Percentiles rank a stretch among this genome's conserved stretches.
Conservation (phyloP, 2,797 vertebrate genomes). For the Sciurus vulgaris region DNA sequence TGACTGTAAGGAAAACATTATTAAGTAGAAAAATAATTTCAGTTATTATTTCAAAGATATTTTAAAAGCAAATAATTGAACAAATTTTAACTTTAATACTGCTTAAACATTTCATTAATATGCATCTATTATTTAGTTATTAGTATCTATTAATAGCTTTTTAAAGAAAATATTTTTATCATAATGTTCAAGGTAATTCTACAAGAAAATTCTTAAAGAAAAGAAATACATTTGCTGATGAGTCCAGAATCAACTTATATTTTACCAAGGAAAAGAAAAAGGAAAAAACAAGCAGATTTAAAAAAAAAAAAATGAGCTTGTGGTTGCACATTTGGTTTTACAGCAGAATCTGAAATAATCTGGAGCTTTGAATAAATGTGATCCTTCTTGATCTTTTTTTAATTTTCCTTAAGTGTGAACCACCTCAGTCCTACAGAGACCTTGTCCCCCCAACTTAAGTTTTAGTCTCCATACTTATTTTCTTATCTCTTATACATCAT, state of each 20-base stretch:
- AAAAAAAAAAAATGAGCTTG: neutral
- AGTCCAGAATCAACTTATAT: neutral
- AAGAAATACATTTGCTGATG: neutral
- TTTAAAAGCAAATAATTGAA: neutral
- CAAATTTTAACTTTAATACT: neutral
- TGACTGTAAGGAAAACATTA: neutral
- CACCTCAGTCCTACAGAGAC: neutral
- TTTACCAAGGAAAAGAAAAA: neutral
- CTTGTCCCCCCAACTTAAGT: conserved; percentile 7
- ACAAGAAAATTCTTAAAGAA: neutral
- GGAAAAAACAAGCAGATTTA: neutral
- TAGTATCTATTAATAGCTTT: neutral
- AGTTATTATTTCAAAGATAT: conserved; percentile 12
- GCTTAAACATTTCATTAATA: conserved; percentile 21
- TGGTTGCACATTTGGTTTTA: neutral
- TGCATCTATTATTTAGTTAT: neutral
- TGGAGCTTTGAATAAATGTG: neutral
- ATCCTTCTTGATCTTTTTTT: neutral
- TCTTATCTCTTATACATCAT: neutral
- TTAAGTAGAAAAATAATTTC: neutral
- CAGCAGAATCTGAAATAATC: neutral
- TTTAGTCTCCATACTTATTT: conserved; percentile 2
- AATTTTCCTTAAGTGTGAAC: neutral
- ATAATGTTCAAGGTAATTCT: neutral
- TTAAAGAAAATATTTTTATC: neutral